A percentile compares a stretch with the other conserved stretches of the same genome.
phyloP scores from a whole-genome alignment of 2,797 vertebrate genomes.

The Leuciscus waleckii region DNA sequence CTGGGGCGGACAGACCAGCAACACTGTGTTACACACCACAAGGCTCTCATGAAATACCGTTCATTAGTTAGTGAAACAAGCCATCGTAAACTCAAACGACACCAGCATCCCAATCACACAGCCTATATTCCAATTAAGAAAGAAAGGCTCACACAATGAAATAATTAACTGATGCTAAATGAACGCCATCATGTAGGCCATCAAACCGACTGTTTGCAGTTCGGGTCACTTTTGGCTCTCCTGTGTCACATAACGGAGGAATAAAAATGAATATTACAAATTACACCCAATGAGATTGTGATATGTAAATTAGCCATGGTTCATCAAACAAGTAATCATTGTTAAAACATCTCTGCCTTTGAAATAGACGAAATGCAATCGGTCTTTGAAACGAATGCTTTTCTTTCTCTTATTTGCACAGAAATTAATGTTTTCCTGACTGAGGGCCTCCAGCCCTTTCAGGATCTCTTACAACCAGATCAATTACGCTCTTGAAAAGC shows the following conservation, averaged over 20 bases:
- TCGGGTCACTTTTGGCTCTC: neutral
- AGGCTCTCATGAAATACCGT: conserved; percentile 39
- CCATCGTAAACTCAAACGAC: conserved; percentile 41
- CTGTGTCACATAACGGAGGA: conserved; percentile 1
- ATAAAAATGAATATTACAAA: conserved; percentile 21
- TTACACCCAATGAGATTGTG: neutral
- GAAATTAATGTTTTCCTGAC: conserved; percentile 38
- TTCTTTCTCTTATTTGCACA: conserved; percentile 29
- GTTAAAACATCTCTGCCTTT: conserved; percentile 3
- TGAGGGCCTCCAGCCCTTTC: conserved; percentile 38
- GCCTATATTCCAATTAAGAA: conserved; percentile 47
- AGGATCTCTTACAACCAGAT: conserved; percentile 64
- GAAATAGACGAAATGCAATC: conserved; percentile 2
- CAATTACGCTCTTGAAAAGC: conserved; percentile 72
- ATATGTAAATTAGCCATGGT: neutral
- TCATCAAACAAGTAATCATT: neutral
- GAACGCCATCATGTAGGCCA: conserved; percentile 10
- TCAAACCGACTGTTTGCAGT: conserved; percentile 24
- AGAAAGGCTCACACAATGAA: conserved; percentile 50
- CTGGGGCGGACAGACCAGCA: conserved; percentile 25
- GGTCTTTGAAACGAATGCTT: neutral
- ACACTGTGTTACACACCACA: conserved; percentile 43
- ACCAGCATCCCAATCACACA: conserved; percentile 52
- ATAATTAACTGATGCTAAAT: conserved; percentile 50
- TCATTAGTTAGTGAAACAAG: conserved; percentile 51